A percentile compares a stretch with the other conserved stretches of the same genome.
phyloP scores from a whole-genome alignment of 2,888 invertebrate species.

The Tribolium freemani region DNA sequence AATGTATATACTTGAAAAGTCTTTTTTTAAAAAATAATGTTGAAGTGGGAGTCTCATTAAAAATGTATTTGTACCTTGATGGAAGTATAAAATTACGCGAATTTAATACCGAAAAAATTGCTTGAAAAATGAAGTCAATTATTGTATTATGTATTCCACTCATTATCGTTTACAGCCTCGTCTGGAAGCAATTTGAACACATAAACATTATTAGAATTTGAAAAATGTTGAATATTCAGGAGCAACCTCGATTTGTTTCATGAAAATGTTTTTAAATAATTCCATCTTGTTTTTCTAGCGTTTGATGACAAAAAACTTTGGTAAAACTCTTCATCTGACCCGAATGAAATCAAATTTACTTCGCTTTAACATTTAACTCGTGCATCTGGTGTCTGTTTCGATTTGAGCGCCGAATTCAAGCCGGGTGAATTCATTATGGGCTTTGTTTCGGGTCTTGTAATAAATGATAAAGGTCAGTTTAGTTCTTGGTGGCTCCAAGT shows the following conservation, averaged over 20 bases:
- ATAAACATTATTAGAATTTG: background rate
- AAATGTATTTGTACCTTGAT: background rate
- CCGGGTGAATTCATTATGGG: background rate
- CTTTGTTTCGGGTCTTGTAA: conserved; percentile 9
- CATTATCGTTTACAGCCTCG: background rate
- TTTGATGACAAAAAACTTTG: background rate
- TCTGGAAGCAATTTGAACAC: background rate
- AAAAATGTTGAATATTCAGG: no score
- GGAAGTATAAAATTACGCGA: background rate
- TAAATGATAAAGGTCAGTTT: conserved; percentile 11
- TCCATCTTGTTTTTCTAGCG: background rate
- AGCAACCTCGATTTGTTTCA: no score
- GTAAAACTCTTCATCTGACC: background rate
- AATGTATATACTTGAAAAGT: no score
- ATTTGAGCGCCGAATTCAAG: background rate
- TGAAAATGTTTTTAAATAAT: background rate
- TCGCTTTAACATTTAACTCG: background rate
- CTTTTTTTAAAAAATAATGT: no score
- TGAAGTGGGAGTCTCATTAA: background rate
- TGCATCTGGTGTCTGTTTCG: background rate
- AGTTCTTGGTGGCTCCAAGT: background rate
- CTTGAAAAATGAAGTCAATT: background rate
- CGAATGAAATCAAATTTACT: background rate
- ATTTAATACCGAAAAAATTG: background rate
- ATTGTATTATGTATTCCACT: background rate